Percentiles rank a stretch among this genome's conserved stretches.
Evolutionary conservation across 1,140 invertebrate species (phyloP).

Genomic region (Theocolax elegans): DNA sequence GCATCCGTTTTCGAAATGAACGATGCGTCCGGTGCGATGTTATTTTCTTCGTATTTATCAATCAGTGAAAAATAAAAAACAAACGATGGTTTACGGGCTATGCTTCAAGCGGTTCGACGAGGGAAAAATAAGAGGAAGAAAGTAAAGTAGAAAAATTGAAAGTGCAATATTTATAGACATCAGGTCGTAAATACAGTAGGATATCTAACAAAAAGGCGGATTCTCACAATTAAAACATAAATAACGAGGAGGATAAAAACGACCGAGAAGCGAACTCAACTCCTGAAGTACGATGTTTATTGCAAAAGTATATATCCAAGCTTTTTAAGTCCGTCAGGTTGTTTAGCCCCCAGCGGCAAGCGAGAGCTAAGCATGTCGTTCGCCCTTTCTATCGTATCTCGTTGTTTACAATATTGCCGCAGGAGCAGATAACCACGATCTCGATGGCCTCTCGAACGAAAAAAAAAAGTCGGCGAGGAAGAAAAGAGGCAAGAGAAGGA

Average conservation of each 20-base stretch:
- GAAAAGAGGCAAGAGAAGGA: constrained; percentile 53
- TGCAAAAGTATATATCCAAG: neutral
- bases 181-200: neutral
- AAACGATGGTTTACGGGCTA: too few relatives aligned
- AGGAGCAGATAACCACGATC: constrained; percentile 26
- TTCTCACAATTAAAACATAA: constrained; percentile 25
- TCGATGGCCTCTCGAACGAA: constrained; percentile 7
- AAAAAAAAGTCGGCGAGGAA: constrained; percentile 37
- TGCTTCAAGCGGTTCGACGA: too few relatives aligned
- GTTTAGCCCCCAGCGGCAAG: neutral
- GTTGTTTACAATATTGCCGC: constrained; percentile 44
- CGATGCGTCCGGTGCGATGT: too few relatives aligned
- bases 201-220: neutral
- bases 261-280: neutral
- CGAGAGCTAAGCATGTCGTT: constrained; percentile 18
- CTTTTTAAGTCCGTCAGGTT: constrained; percentile 8
- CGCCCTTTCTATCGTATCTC: constrained; percentile 31
- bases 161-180: too few relatives aligned
- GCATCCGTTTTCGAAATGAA: too few relatives aligned
- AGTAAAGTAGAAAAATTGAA: too few relatives aligned
- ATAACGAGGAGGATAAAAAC: neutral
- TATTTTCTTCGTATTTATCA: too few relatives aligned
- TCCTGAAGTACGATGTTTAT: constrained; percentile 17
- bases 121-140: too few relatives aligned
- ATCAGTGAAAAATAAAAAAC: too few relatives aligned